Percentiles rank a stretch among this genome's conserved stretches.
These are phyloP conservation scores for Caenorhabditis remanei DNA, from an alignment of 1,140 invertebrate species.

Conservation along the genomic window DNA sequence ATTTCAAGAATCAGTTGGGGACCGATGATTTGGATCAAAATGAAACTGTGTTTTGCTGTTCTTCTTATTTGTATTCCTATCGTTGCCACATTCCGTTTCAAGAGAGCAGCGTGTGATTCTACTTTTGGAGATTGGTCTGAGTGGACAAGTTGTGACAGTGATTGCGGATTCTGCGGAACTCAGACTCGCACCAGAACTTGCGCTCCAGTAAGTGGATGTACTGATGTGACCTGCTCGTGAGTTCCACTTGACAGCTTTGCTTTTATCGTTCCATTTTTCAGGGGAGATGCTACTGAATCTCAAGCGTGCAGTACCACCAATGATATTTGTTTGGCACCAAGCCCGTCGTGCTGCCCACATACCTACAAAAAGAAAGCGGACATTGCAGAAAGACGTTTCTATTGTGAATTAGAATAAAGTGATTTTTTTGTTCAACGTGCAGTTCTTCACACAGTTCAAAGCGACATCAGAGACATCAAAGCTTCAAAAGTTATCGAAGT, in stretches of 20 bases:
- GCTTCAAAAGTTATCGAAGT: constrained; percentile 19
- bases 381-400: constrained; percentile 17
- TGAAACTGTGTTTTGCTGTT: background rate
- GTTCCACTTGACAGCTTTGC: background rate
- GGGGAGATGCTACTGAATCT: background rate
- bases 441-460: background rate
- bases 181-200: background rate
- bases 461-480: background rate
- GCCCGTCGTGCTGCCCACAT: constrained; percentile 1
- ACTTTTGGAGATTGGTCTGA: background rate
- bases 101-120: constrained; percentile 3
- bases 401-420: background rate
- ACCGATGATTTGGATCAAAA: background rate
- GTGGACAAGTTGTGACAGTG: constrained; percentile 8
- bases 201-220: background rate
- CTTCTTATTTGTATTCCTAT: background rate
- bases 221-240: constrained; percentile 1
- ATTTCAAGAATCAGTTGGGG: background rate
- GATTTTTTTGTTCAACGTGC: background rate
- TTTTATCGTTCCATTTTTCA: background rate
- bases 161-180: constrained; percentile 32
- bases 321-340: background rate
- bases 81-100: background rate
- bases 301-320: background rate
- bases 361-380: constrained; percentile 6